These are phyloP conservation scores for Trilocha varians DNA, from an alignment of 2,888 invertebrate species.

Conservation along the genomic window DNA sequence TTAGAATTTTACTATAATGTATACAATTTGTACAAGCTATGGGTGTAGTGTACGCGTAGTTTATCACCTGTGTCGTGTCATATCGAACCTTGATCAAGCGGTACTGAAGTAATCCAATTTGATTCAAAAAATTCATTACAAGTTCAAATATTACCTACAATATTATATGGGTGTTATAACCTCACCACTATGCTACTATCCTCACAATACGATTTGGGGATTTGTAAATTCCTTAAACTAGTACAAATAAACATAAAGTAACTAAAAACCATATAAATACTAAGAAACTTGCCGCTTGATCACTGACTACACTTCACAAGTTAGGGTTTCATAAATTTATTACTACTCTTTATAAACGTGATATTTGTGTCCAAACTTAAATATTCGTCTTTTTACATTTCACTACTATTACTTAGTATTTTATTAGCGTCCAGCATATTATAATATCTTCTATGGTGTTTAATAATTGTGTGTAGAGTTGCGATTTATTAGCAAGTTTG, in stretches of 20 bases:
- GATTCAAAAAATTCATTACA: too few relatives aligned
- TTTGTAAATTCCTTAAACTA: too few relatives aligned
- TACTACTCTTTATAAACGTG: neutral
- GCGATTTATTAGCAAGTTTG: constrained; percentile 10
- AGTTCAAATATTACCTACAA: too few relatives aligned
- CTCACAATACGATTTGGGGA: too few relatives aligned
- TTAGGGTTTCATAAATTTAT: neutral
- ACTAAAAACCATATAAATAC: too few relatives aligned
- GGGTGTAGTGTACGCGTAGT: constrained; percentile 48
- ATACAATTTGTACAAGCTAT: constrained; percentile 51
- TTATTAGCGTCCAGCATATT: constrained; percentile 5
- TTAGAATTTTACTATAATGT: constrained; percentile 44
- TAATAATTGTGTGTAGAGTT: constrained; percentile 1
- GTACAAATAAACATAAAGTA: too few relatives aligned
- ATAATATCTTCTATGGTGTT: neutral
- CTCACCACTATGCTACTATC: too few relatives aligned
- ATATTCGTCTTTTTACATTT: constrained; percentile 6
- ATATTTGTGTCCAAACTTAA: constrained; percentile 4
- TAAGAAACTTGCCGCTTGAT: too few relatives aligned
- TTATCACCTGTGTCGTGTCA: constrained; percentile 16
- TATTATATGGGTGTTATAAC: too few relatives aligned
- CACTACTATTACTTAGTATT: constrained; percentile 5
- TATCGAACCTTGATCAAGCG: neutral
- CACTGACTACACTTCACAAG: neutral
- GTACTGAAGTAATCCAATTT: too few relatives aligned